A percentile compares a stretch with the other conserved stretches of the same genome.
Evolutionary conservation across 2,888 invertebrate genomes (phyloP).

Genomic region (Cataglyphis altisquamis): DNA sequence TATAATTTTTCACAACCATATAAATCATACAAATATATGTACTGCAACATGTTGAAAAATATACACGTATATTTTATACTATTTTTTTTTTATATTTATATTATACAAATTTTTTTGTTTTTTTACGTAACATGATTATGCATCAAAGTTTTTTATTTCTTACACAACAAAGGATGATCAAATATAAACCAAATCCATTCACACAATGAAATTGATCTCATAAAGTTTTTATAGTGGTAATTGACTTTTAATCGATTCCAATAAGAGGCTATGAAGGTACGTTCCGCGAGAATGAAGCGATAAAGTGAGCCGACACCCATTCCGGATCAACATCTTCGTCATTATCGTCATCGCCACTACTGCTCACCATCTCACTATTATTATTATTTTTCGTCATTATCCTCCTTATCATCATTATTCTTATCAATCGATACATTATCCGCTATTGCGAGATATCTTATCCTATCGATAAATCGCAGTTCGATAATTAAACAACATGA

Average conservation of each 20-base stretch:
- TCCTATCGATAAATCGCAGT: conserved; percentile 34
- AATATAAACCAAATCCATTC: not conserved
- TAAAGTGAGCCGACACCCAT: conserved; percentile 65
- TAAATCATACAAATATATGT: not conserved
- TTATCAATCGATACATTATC: conserved; percentile 36
- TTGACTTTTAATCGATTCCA: conserved; percentile 78
- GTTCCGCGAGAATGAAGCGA: conserved; percentile 75
- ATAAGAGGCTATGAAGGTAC: conserved; percentile 65
- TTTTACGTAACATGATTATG: not conserved
- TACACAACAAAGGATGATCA: not conserved
- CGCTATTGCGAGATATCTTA: conserved; percentile 21
- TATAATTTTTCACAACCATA: not conserved
- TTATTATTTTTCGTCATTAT: conserved; percentile 56
- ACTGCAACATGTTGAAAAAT: not conserved
- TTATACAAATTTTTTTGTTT: not conserved
- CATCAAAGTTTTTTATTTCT: conserved; percentile 14
- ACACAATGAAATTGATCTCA: conserved; percentile 51
- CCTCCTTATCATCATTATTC: conserved; percentile 53
- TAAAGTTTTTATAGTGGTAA: conserved; percentile 69
- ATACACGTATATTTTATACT: not conserved
- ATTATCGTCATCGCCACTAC: conserved; percentile 66
- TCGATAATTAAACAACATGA: conserved; percentile 34
- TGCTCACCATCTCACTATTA: conserved; percentile 31
- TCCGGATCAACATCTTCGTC: conserved; percentile 64
- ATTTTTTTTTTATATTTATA: not conserved